phyloP scores from a whole-genome alignment of 2,797 vertebrate genomes.

The Lutjanus argentimaculatus region DNA sequence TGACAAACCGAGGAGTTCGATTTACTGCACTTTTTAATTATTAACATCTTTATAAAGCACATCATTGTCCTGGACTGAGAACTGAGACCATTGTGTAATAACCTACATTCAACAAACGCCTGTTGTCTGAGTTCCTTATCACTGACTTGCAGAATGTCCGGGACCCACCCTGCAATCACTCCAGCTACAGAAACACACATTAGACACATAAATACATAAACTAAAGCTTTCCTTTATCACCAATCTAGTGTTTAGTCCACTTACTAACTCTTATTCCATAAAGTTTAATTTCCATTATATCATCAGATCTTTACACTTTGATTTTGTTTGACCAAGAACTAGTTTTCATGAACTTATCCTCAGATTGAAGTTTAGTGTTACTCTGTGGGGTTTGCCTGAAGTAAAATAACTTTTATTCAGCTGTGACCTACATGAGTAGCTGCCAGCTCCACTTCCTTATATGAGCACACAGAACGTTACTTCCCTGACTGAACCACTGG shows the following conservation, averaged over 20 bases:
- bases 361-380: too few relatives aligned
- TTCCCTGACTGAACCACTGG: slow-evolving; percentile 5
- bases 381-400: too few relatives aligned
- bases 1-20: neutral
- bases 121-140: slow-evolving; percentile 35
- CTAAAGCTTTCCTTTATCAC: too few relatives aligned
- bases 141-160: slow-evolving; percentile 7
- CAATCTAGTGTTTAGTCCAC: neutral
- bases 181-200: neutral
- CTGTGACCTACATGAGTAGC: neutral
- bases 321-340: neutral
- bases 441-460: slow-evolving; percentile 33
- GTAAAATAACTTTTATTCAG: neutral
- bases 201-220: too few relatives aligned
- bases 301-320: neutral
- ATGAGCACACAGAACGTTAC: neutral
- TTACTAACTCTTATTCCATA: neutral
- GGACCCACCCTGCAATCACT: slow-evolving; percentile 21
- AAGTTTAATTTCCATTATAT: neutral
- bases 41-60: neutral
- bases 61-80: neutral
- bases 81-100: neutral
- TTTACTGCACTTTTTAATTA: too few relatives aligned
- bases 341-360: neutral
- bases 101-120: neutral